A percentile compares a stretch with the other conserved stretches of the same genome.
Evolutionary conservation across 2,113 vertebrate genomes (phyloP).

Genomic region (Solenodon paradoxus): DNA sequence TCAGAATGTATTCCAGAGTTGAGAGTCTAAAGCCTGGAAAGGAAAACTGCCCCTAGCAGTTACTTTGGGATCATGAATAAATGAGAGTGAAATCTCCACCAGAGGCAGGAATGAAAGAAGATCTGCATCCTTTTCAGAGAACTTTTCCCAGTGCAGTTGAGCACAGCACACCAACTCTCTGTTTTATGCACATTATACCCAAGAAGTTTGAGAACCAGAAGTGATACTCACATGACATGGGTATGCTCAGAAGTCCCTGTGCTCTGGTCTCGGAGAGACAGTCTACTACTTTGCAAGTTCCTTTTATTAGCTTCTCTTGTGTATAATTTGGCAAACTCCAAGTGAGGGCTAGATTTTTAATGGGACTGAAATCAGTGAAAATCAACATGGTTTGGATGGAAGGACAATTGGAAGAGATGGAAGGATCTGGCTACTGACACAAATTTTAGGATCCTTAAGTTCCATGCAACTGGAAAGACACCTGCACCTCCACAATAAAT

Average conservation of each 20-base stretch:
- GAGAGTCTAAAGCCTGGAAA: neutral
- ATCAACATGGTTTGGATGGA: neutral
- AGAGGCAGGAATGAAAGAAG: neutral
- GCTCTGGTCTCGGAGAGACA: neutral
- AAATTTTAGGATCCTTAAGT: neutral
- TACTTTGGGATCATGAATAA: neutral
- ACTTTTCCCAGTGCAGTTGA: neutral
- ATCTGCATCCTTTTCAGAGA: neutral
- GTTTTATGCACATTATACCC: neutral
- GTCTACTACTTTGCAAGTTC: neutral
- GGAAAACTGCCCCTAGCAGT: neutral
- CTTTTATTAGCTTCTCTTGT: neutral
- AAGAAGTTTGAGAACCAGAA: neutral
- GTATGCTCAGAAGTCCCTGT: neutral
- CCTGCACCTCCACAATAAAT: neutral
- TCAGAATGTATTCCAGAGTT: neutral
- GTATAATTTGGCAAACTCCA: slow-evolving; percentile 12
- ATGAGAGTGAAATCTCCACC: neutral
- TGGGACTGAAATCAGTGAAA: neutral
- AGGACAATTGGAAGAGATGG: neutral
- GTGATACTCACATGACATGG: neutral
- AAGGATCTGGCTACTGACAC: neutral
- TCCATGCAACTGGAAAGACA: neutral
- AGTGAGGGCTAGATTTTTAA: neutral
- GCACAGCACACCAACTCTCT: neutral